Conservation (phyloP, 2,113 vertebrate species). For the Platycercus adscitus region DNA sequence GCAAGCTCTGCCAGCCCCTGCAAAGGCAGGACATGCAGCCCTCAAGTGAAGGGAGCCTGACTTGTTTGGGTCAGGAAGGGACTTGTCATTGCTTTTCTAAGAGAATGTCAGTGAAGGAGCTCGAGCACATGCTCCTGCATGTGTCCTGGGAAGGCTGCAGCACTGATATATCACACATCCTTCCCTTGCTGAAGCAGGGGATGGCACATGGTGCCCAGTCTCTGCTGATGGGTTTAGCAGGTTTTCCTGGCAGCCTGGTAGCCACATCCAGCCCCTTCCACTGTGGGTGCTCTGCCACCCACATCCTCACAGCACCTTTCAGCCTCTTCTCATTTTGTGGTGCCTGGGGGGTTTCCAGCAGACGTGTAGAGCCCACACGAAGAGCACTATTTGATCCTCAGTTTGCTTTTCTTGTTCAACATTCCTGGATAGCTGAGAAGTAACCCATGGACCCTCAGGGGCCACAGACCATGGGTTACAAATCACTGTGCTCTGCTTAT, state of each 20-base stretch:
- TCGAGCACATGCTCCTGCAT: neutral
- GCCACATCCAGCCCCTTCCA: accelerated
- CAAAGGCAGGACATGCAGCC: neutral
- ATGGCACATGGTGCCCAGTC: neutral
- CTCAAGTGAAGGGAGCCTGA: neutral
- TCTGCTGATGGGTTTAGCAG: neutral
- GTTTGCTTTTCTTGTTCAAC: conserved; percentile 16
- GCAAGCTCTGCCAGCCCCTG: neutral
- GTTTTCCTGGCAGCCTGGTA: neutral
- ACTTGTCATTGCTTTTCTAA: neutral
- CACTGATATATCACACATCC: neutral
- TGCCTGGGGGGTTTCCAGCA: neutral
- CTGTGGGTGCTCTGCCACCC: neutral
- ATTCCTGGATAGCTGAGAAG: neutral
- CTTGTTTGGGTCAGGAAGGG: neutral
- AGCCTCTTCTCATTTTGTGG: conserved; percentile 10
- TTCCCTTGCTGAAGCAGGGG: neutral
- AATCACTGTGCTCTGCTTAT: neutral
- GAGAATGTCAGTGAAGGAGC: neutral
- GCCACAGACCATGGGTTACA: neutral
- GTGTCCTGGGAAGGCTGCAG: neutral
- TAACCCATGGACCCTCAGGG: neutral
- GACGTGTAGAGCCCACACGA: neutral
- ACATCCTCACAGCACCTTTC: neutral
- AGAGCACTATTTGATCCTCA: conserved; percentile 22